These are phyloP conservation scores for human (Homo sapiens) DNA, from an alignment of 2,113 vertebrate genomes.

Conservation along the genomic window DNA sequence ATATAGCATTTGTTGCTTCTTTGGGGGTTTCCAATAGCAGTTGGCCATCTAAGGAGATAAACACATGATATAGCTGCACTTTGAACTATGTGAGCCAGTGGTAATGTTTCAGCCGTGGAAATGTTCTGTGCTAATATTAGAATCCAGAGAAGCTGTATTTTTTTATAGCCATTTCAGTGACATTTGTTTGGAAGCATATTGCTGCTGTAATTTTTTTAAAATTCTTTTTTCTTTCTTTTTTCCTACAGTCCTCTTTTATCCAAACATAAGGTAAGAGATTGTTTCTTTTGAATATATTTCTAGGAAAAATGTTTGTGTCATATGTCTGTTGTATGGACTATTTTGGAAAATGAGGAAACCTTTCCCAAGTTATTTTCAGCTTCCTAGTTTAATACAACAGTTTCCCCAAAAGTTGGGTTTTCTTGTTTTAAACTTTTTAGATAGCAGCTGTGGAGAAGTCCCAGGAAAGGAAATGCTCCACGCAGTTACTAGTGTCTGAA, in stretches of 20 bases:
- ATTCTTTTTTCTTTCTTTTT: slow-evolving; percentile 70
- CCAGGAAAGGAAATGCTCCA: slow-evolving; percentile 65
- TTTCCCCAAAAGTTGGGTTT: slow-evolving; percentile 43
- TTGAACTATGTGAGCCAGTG: slow-evolving; percentile 76
- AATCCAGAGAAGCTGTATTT: slow-evolving; percentile 70
- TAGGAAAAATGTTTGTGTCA: neutral
- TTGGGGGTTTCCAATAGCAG: neutral
- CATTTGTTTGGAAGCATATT: slow-evolving; percentile 76
- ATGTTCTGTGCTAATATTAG: slow-evolving; percentile 90
- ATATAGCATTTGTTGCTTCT: neutral
- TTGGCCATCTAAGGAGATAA: slow-evolving; percentile 72
- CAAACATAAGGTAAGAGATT: slow-evolving; percentile 88
- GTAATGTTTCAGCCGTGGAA: slow-evolving; percentile 85
- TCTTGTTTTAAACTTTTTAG: slow-evolving; percentile 82
- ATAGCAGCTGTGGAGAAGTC: slow-evolving; percentile 75
- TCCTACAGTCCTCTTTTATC: slow-evolving; percentile 86
- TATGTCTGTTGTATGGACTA: neutral
- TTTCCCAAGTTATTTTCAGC: slow-evolving; percentile 44
- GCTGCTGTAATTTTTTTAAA: slow-evolving; percentile 51
- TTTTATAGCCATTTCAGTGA: slow-evolving; percentile 67
- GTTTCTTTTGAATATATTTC: slow-evolving; percentile 55
- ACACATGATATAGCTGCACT: slow-evolving; percentile 80
- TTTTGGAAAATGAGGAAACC: slow-evolving; percentile 28
- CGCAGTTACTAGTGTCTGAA: slow-evolving; percentile 62
- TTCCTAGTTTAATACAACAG: slow-evolving; percentile 53